Evolutionary conservation across 2,113 vertebrate species (phyloP).

Genomic region (Naja naja): DNA sequence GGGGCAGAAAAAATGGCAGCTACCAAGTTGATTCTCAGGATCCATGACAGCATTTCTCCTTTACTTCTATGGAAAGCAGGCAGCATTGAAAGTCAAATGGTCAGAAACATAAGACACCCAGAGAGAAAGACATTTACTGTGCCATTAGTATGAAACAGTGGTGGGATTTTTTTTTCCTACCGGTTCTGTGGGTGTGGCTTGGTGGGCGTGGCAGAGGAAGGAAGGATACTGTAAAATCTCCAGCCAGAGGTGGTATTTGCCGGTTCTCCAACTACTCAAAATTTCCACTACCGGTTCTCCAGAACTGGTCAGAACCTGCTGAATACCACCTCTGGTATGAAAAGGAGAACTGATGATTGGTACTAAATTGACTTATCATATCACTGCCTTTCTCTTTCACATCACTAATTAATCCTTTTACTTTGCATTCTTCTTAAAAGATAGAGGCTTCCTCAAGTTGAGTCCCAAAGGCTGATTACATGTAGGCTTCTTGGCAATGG

Average conservation of each 20-base stretch:
- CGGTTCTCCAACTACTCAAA: too few species aligned
- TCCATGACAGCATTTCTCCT: conserved; percentile 97
- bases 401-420: not conserved
- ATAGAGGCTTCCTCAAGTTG: not conserved
- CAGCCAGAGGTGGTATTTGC: too few species aligned
- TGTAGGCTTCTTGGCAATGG: not conserved
- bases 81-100: not conserved
- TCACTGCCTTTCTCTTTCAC: not conserved
- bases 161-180: too few species aligned
- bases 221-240: too few species aligned
- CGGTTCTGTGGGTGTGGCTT: too few species aligned
- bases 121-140: not conserved
- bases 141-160: not conserved
- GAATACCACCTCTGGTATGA: too few species aligned
- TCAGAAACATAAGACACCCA: not conserved
- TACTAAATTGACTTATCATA: not conserved
- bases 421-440: not conserved
- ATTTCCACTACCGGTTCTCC: too few species aligned
- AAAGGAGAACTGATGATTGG: not conserved
- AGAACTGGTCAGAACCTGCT: too few species aligned
- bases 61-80: conserved; percentile 77
- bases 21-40: conserved; percentile 93
- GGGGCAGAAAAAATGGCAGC: conserved; percentile 94
- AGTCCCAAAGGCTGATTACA: not conserved
- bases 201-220: too few species aligned